phyloP scores from a whole-genome alignment of 2,797 vertebrate genomes.

The Kryptopterus vitreolus region DNA sequence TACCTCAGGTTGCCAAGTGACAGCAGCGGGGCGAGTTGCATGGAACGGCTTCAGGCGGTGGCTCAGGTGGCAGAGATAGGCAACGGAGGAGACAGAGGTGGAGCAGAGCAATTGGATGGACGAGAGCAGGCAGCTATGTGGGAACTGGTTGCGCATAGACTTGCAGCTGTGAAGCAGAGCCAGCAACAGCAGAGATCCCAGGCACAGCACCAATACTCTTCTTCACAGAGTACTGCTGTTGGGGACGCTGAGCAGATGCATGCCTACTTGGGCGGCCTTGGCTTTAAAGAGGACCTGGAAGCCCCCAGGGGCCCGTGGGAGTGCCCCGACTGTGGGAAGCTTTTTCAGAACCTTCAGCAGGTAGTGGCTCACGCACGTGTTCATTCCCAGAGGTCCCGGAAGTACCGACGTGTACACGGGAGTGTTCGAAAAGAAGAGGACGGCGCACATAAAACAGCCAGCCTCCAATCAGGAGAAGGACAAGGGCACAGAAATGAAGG shows the following conservation, averaged over 20 bases:
- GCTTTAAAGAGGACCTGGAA: conserved; percentile 64
- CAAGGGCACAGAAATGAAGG: conserved; percentile 61
- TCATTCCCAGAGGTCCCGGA: conserved; percentile 70
- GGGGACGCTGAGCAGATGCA: conserved; percentile 74
- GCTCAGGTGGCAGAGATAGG: conserved; percentile 81
- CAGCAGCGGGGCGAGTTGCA: conserved; percentile 77
- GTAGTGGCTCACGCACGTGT: conserved; percentile 77
- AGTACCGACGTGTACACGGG: conserved; percentile 50
- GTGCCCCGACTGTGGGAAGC: conserved; percentile 80
- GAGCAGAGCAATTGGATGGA: conserved; percentile 55
- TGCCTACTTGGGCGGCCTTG: conserved; percentile 70
- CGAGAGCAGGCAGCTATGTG: conserved; percentile 77
- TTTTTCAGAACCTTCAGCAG: conserved; percentile 79
- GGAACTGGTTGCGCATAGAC: conserved; percentile 76
- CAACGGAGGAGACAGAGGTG: conserved; percentile 60
- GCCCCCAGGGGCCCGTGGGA: conserved; percentile 71
- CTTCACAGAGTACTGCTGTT: conserved; percentile 63
- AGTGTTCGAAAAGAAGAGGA: conserved; percentile 53
- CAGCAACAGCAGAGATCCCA: conserved; percentile 63
- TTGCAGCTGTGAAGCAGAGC: conserved; percentile 69
- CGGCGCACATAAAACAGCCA: conserved; percentile 13
- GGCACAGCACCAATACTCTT: conserved; percentile 62
- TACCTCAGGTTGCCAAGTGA: conserved; percentile 81
- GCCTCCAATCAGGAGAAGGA: conserved; percentile 61
- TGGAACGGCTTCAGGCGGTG: conserved; percentile 83